Evolutionary conservation across 37 sponge, comb jelly and placozoan species (phyloP).

Genomic region (Eunapius fragilis): DNA sequence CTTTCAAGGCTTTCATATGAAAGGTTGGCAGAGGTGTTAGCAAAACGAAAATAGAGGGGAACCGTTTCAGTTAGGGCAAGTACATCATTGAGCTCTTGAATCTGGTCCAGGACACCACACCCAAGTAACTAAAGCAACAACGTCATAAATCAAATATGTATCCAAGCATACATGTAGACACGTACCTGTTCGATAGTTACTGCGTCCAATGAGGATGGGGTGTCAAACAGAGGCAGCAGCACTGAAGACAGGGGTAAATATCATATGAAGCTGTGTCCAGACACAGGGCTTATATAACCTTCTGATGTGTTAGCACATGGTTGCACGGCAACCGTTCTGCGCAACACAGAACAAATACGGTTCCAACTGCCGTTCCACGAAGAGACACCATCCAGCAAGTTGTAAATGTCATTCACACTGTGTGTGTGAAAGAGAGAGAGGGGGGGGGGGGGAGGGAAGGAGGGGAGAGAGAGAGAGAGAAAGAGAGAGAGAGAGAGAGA

Average conservation of each 20-base stretch:
- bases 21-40: background rate
- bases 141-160: background rate
- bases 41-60: background rate
- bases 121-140: background rate
- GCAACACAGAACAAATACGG: conserved; percentile 9
- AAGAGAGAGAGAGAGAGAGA: too few species aligned
- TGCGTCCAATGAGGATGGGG: background rate
- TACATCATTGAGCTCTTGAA: background rate
- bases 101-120: background rate
- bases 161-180: background rate
- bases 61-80: background rate
- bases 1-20: background rate
- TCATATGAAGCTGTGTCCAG: too few species aligned
- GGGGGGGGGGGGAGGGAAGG: too few species aligned
- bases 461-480: too few species aligned
- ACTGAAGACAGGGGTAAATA: conserved; percentile 1
- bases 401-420: conserved; percentile 19
- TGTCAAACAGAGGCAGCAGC: background rate
- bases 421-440: too few species aligned
- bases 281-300: conserved; percentile 4
- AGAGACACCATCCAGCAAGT: conserved; percentile 19
- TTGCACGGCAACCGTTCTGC: background rate
- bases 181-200: background rate
- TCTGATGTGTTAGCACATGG: background rate
- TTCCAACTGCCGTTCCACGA: conserved; percentile 19